Base-by-base conservation (phyloP, 2,888 invertebrate species). In the Lucinisca nassula region DNA sequence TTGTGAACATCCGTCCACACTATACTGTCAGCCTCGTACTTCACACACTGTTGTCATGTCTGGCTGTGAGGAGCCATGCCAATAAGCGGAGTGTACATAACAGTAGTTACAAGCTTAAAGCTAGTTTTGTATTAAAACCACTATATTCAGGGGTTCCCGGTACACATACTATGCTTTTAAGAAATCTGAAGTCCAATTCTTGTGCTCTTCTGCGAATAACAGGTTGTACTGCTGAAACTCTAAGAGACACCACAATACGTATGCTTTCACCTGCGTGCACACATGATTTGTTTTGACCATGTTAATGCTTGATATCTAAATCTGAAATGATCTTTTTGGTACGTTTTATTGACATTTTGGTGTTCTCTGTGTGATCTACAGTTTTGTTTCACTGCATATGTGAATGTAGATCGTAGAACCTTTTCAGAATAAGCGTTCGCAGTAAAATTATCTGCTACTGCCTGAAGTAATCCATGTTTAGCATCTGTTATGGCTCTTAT, bases 121-220 rank as follows among this genome's bases (percentile, higher is more conserved):
- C 32, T 24, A 76, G 35, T 27, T 37, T 73, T 45, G 91, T 91
- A 58, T 91, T 90, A 75, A 81, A 91, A 24, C 91, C 90, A 85
- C 75, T 78, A 37, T 78, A 91, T 38, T 90, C 91, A n/a, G 84
- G 88, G 30, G 70, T 74, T 10, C 72, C 30, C 10, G 49, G 27
- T 12, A 32, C 38, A 27, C 12, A 10, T 1, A 58, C 30, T 17
- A 90, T 67, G 45, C 74, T 77, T 70, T 67, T 37, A 37, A 89
- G 45, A 45, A 90, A 89, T 10, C n/a, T 27, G 32, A 67, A 27
- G 51, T 90, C 89, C n/a, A 67, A 30, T 17, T 61, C 30, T 17
- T 37, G 27, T 6, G 85, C 80, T 61, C 75, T 73, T 37, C 40
- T 27, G 17, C 40, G 21, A 27, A 61, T 21, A 8, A 79, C 17